Conservation (phyloP, 2,888 invertebrate genomes). For the Hololepta plana region DNA sequence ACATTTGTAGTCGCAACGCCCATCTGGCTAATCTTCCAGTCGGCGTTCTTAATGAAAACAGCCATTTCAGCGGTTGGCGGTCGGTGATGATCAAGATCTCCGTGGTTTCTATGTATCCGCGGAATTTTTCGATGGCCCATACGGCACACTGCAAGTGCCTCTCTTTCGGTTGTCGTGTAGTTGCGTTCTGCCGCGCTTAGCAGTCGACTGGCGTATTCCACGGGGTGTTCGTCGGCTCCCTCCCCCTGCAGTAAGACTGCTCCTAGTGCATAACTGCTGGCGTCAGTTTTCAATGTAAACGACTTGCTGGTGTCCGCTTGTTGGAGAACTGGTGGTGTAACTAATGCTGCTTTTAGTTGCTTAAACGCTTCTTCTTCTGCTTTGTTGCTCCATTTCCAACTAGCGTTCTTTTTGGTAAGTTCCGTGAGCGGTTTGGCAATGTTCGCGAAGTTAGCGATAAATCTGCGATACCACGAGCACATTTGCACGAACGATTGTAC, state of each 20-base stretch:
- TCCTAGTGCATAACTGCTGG: slow-evolving; percentile 8
- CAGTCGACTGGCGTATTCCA: slow-evolving; percentile 8
- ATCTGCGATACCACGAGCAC: slow-evolving; percentile 11
- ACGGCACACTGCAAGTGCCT: slow-evolving; percentile 11
- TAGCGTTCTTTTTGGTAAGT: slow-evolving; percentile 9
- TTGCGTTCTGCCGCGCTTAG: slow-evolving; percentile 12
- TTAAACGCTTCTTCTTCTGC: no score
- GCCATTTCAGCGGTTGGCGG: slow-evolving; percentile 26
- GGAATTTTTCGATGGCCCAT: slow-evolving; percentile 20
- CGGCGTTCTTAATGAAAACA: slow-evolving; percentile 21
- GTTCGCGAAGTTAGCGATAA: slow-evolving; percentile 9
- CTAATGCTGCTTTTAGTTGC: slow-evolving; percentile 4
- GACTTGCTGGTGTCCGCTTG: slow-evolving; percentile 11
- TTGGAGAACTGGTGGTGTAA: slow-evolving; percentile 10
- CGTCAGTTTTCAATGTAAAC: slow-evolving; percentile 12
- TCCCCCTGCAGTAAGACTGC: slow-evolving; percentile 9
- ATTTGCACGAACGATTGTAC: slow-evolving; percentile 8
- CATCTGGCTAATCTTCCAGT: slow-evolving; percentile 24
- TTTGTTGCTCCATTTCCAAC: slow-evolving; percentile 9
- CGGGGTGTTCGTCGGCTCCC: slow-evolving; percentile 8
- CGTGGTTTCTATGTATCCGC: slow-evolving; percentile 20
- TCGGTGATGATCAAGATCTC: slow-evolving; percentile 21
- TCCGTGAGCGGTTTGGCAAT: slow-evolving; percentile 8
- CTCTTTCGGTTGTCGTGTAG: slow-evolving; percentile 20
- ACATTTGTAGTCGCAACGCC: slow-evolving; percentile 22